phyloP scores from a whole-genome alignment of 2,113 vertebrate species.

The Chamaea fasciata region DNA sequence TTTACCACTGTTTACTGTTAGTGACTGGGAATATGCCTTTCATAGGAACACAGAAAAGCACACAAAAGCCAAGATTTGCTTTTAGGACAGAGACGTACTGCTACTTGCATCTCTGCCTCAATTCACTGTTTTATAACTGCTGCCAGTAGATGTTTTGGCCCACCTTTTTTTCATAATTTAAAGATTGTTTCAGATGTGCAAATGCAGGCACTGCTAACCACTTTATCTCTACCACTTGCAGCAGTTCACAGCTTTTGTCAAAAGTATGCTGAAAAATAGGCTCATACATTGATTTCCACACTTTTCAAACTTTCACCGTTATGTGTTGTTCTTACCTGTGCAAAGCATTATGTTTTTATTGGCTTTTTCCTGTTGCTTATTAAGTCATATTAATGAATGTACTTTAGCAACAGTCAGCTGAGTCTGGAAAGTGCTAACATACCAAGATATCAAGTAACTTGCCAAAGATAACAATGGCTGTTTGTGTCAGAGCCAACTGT shows the following conservation, averaged over 20 bases:
- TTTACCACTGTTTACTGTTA: neutral
- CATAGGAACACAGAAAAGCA: neutral
- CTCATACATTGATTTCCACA: neutral
- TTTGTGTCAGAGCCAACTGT: neutral
- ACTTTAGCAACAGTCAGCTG: neutral
- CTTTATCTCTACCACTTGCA: neutral
- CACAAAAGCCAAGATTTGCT: neutral
- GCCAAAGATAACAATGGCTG: neutral
- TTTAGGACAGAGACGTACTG: neutral
- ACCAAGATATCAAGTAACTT: neutral
- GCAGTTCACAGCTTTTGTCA: neutral
- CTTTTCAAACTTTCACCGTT: neutral
- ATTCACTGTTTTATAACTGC: neutral
- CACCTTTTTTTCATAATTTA: neutral
- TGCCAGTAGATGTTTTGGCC: neutral
- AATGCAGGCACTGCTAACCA: neutral
- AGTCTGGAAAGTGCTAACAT: neutral
- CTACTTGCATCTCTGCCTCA: neutral
- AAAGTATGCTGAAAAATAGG: neutral
- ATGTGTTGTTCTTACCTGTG: neutral
- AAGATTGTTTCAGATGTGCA: neutral
- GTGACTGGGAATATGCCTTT: neutral
- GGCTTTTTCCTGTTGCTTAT: neutral
- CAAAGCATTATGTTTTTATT: neutral
- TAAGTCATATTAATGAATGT: neutral